Conservation (phyloP, 2,888 invertebrate genomes). For the Synergus gifuensis region DNA sequence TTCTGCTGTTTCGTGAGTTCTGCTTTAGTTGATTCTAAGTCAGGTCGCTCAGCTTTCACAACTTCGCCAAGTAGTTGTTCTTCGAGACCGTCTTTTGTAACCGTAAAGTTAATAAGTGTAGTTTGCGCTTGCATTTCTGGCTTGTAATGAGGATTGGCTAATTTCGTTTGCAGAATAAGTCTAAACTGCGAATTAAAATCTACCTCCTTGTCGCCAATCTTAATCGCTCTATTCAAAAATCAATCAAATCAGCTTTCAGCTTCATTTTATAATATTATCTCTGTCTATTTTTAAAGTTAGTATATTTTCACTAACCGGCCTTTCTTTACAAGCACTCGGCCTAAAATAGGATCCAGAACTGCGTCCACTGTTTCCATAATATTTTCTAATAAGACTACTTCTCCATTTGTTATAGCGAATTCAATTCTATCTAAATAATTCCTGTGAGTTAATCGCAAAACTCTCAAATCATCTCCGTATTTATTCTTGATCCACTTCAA, state of each 20-base stretch:
- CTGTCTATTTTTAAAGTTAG: not conserved
- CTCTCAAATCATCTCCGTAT: slow-evolving; percentile 86
- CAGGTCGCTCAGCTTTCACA: slow-evolving; percentile 94
- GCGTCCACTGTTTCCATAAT: slow-evolving; percentile 94
- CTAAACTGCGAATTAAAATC: slow-evolving; percentile 91
- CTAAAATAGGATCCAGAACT: slow-evolving; percentile 92
- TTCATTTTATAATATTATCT: not conserved
- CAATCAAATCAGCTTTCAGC: not conserved
- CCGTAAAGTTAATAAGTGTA: slow-evolving; percentile 96
- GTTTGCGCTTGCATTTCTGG: slow-evolving; percentile 98
- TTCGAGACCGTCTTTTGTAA: slow-evolving; percentile 94
- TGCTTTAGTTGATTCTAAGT: slow-evolving; percentile 90
- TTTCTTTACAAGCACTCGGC: slow-evolving; percentile 92
- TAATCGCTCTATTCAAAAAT: slow-evolving; percentile 79
- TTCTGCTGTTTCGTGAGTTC: slow-evolving; percentile 95
- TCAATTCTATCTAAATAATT: slow-evolving; percentile 92
- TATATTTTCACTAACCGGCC: slow-evolving; percentile 80
- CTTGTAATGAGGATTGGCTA: slow-evolving; percentile 97
- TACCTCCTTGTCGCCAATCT: slow-evolving; percentile 95
- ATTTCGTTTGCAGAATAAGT: slow-evolving; percentile 93
- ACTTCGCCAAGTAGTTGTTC: slow-evolving; percentile 96
- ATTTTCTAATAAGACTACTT: slow-evolving; percentile 90
- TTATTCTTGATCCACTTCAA: slow-evolving; percentile 97
- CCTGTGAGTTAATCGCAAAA: slow-evolving; percentile 88
- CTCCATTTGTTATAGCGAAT: slow-evolving; percentile 86